Base-by-base conservation (phyloP, 2,797 vertebrate genomes). In the Cynodonichthys magdalenae region DNA sequence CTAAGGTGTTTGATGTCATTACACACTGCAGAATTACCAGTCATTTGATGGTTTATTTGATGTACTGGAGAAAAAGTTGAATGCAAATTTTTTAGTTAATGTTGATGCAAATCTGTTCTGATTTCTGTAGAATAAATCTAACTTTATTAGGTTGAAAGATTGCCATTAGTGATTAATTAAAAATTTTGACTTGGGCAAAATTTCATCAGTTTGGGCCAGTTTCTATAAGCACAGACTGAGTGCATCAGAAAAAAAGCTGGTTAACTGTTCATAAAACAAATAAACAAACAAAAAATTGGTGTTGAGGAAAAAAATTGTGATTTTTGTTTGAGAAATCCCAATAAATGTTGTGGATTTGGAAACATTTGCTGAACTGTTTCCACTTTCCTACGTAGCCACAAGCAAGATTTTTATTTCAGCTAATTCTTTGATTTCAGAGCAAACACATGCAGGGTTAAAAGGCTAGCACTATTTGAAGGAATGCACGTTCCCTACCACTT, bases 161-260 rank as follows among this genome's bases (percentile, higher is more conserved):
- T 19, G 51, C 74, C 56, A 65, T 46, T 65, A 52, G 29, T 15
- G 18, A 29, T n/a, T 36, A 15, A 36, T 15, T 14, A 42, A n/a
- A 5, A 27, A 20, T 44, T 14, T 31, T 27, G 49, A 8, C 19
- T 17, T 47, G 2, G 19, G 10, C 42, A 12, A 24, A 36, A 46
- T 53, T 20, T 1, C 19, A 36, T 11, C 17, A 44, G 17, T 18
- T 10, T 20, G 6, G 17, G 36, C 4, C 0, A 15, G 39, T n/a
- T 46, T 2, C 20, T 15, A 24, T 15, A 14, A 12, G 15, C 9
- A 6, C 29, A n/a, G 8, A 45, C n/a, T 44, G 34, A 41, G 48
- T 27, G 53, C 24, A n/a, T 29, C 0, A 42, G 1, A 5, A 28
- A 44, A 24, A 24, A 62, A 46, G 29, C 27, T 19, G 15, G 8